Conservation (phyloP, 2,888 invertebrate genomes). For the Lasioglossum marginatum region DNA sequence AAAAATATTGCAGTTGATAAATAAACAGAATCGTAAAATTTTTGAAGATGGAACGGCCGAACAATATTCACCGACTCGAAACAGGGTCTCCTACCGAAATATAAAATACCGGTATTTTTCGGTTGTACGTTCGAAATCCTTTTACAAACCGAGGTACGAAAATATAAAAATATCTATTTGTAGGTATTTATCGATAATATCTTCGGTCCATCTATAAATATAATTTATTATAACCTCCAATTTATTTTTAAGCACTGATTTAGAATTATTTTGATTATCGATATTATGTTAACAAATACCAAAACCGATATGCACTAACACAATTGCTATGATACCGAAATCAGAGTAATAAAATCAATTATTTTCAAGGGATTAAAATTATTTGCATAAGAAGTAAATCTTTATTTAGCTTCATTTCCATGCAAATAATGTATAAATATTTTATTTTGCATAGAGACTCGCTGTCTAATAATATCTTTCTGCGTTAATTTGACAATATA, state of each 20-base stretch:
- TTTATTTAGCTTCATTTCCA: no score
- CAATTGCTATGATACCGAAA: neutral
- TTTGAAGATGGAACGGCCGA: conserved; percentile 3
- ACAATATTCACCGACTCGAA: conserved; percentile 19
- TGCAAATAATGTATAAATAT: no score
- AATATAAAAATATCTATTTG: no score
- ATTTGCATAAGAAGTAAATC: no score
- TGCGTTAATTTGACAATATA: neutral
- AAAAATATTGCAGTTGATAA: neutral
- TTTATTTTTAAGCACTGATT: neutral
- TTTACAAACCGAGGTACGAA: neutral
- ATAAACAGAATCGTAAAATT: conserved; percentile 33
- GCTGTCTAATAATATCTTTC: neutral
- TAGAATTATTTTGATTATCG: neutral
- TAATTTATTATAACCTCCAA: neutral
- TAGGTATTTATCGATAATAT: neutral
- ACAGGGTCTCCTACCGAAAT: neutral
- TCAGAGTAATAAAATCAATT: no score
- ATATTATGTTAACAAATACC: neutral
- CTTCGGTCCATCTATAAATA: neutral
- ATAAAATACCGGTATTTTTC: neutral
- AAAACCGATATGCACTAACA: neutral
- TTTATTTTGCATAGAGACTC: no score
- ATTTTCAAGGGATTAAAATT: no score
- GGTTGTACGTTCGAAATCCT: neutral